A percentile compares a stretch with the other conserved stretches of the same genome.
Evolutionary conservation across 64 coral and sea anemone genomes (phyloP).

Genomic region (Pocillopora verrucosa): DNA sequence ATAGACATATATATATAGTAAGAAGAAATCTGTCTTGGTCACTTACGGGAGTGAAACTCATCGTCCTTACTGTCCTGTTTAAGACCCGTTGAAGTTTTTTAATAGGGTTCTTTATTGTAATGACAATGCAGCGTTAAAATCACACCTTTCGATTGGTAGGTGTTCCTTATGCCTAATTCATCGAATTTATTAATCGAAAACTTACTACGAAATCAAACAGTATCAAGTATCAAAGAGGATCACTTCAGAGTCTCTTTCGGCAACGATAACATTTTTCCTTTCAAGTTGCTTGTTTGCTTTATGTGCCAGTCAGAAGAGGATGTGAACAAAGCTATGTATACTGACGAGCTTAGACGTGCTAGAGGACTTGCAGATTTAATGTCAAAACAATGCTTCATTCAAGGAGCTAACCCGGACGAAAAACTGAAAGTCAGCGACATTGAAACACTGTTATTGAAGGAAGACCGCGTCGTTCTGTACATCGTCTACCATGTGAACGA

Average conservation of each 20-base stretch:
- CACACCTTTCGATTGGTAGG: too few species aligned
- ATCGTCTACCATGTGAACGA: neutral
- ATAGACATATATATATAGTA: too few species aligned
- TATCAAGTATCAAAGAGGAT: neutral
- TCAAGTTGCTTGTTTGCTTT: neutral
- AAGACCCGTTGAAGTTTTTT: too few species aligned
- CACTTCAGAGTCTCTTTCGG: slow-evolving; percentile 3
- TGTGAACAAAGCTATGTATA: neutral
- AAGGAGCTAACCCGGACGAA: neutral
- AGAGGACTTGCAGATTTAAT: slow-evolving; percentile 34
- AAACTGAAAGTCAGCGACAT: neutral
- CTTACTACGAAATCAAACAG: too few species aligned
- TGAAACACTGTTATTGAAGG: neutral
- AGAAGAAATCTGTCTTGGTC: too few species aligned
- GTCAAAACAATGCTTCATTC: neutral
- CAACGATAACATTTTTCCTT: neutral
- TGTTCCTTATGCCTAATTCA: too few species aligned
- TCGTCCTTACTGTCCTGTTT: too few species aligned
- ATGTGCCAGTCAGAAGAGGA: neutral
- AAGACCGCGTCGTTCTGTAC: neutral
- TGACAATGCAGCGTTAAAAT: too few species aligned
- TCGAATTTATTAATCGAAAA: too few species aligned
- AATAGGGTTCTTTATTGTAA: too few species aligned
- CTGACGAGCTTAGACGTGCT: slow-evolving; percentile 19
- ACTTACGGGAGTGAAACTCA: too few species aligned